A percentile compares a stretch with the other conserved stretches of the same genome.
phyloP scores from a whole-genome alignment of 2,888 invertebrate species.

The Lithophane leautieri region DNA sequence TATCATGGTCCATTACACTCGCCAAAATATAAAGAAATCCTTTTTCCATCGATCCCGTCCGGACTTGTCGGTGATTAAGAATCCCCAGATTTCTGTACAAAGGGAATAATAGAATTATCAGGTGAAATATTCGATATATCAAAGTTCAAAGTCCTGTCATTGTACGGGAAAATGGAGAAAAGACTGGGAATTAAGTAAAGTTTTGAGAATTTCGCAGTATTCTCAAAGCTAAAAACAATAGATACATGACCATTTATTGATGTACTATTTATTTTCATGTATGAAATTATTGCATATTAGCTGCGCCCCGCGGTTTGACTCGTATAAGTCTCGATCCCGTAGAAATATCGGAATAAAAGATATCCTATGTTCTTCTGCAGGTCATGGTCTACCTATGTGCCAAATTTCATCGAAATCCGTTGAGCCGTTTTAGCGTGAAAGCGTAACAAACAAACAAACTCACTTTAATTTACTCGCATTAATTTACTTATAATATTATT shows the following conservation, averaged over 20 bases:
- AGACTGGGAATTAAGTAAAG: neutral
- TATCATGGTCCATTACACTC: constrained; percentile 47
- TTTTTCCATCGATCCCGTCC: constrained; percentile 26
- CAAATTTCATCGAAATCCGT: too few species aligned
- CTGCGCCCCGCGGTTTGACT: too few species aligned
- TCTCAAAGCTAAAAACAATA: neutral
- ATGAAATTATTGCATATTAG: neutral
- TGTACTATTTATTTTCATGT: neutral
- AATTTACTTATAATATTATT: too few species aligned
- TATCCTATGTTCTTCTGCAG: too few species aligned
- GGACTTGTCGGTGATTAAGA: constrained; percentile 31
- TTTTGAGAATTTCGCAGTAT: neutral
- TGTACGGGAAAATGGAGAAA: neutral
- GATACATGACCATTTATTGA: neutral
- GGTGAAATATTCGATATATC: constrained; percentile 14
- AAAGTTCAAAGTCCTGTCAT: constrained; percentile 6
- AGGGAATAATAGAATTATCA: constrained; percentile 11
- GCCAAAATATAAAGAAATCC: constrained; percentile 42
- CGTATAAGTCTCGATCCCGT: too few species aligned
- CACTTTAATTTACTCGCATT: too few species aligned
- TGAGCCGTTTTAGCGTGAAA: too few species aligned
- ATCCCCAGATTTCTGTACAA: constrained; percentile 27
- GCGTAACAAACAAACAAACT: too few species aligned
- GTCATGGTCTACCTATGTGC: too few species aligned
- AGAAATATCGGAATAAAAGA: too few species aligned